Base-by-base conservation (phyloP, 2,113 vertebrate genomes). In the Nycticryphes semicollaris region DNA sequence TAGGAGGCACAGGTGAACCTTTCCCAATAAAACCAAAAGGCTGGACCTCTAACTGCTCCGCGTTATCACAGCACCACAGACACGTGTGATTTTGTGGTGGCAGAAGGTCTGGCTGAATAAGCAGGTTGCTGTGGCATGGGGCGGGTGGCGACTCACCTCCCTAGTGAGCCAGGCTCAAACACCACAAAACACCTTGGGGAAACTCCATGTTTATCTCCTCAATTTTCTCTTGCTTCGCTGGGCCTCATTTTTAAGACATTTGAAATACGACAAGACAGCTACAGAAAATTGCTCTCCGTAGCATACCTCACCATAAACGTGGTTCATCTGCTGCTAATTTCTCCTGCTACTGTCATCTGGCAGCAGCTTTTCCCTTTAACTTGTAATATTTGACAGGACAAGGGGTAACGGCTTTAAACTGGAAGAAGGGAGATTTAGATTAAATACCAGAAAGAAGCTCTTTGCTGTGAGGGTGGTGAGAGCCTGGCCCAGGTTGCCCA, bases 61-160 rank as follows among this genome's bases (percentile, higher is more conserved):
- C 2, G 0, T 14, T 24, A 31, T 10, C 51, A 0, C 25, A 13
- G 37, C n/a, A 25, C 51, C 43, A 9, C 23, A 4, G 70, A 31
- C 57, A 22, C 1, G 2, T 9, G 56, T 15, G 41, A 2, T 5
- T 23, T 18, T 18, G 12, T 4, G 24, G 5, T 25, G 30, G 37
- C 18, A 8, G 39, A 2, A 4, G 39, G 27, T 25, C 22, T 56
- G 86, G 67, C 67, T n/a, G 67, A 68, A 37, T 7, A 18, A 25
- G 24, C 37, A n/a, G 35, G 50, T 54, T 14, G 51, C 39, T 30
- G 53, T 54, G 85, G 59, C 25, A 31, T 9, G 2, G 53, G 39
- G 48, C 1, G 4, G 7, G n/a, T 3, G 3, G 21, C 24, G 53
- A 33, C 15, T 35, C n/a, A 3, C n/a, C n/a, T 23, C 41, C n/a